Evolutionary conservation across 30 jellyfish, hydroid and myxozoan genomes (phyloP), one percentile per base, ranked within the genome.

Genomic region (Clytia hemisphaerica): DNA sequence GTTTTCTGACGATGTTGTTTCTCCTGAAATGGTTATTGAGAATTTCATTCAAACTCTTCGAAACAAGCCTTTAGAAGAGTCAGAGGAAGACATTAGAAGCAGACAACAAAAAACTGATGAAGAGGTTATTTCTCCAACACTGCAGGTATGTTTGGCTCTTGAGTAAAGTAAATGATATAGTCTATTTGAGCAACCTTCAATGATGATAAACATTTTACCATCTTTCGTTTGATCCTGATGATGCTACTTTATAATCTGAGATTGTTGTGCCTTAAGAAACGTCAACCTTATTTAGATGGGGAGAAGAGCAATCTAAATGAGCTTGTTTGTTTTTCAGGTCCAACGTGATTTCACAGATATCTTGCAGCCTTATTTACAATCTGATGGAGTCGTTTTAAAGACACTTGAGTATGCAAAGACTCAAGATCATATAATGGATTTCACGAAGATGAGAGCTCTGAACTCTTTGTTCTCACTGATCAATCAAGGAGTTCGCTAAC

Each of bases 1-100:
- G 96, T 92, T 92, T 79, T 84, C 97, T 26, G 90, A 92, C 25
- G 96, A 83, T 18, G 96, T 84, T 3, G 99, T 92, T 77, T 75
- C 96, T 1, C 92, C 99, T 12, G 95, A 83, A 46, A 84, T 92
- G 96, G 65, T 76, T 21, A 80, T 90, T 30, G 92, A 90, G 4
- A 84, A 90, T 37, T 90, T 58, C 62, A 31, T 90, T 69, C 45
- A 31, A 53, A 60, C 38, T 25, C 50, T 90, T 76, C 68, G 87
- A 29, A 45, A 75, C 24, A 50, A 54, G 37, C 94, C 95, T 0
- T 47, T 90, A 61, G 98, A 90, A 75, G 98, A 90, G 57, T 79
- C 98, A 5, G 98, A 90, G 36, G 98, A 90, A 55, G 98, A 82
- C 40, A 27, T 73, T 27, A 45, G 88, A 37, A 25, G 83, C 40